Percentiles rank a stretch among this genome's conserved stretches.
These are phyloP conservation scores for Odontocolon sp. DNA, from an alignment of 2,888 invertebrate species.

Conservation along the genomic window DNA sequence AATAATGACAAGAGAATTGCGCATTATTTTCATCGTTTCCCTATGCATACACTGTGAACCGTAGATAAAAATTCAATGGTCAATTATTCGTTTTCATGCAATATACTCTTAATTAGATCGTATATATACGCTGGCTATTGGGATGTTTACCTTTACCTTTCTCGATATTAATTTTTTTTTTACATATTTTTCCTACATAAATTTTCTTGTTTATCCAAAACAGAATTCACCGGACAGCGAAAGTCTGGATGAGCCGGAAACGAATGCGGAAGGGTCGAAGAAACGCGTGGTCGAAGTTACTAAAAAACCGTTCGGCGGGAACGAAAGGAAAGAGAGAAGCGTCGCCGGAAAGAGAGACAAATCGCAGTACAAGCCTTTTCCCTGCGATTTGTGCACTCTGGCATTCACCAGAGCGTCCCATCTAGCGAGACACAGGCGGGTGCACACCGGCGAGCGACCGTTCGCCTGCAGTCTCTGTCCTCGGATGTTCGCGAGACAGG, in stretches of 20 bases:
- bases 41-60: too few species aligned
- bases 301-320: conserved; percentile 33
- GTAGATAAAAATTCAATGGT: too few species aligned
- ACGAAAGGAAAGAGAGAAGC: conserved; percentile 56
- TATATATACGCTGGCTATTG: too few species aligned
- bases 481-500: conserved; percentile 87
- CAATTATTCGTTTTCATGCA: too few species aligned
- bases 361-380: conserved; percentile 76
- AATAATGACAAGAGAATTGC: too few species aligned
- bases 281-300: conserved; percentile 8
- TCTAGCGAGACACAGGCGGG: conserved; percentile 86
- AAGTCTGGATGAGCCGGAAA: conserved; percentile 57
- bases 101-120: too few species aligned
- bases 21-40: too few species aligned
- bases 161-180: too few species aligned
- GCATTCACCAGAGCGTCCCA: conserved; percentile 87
- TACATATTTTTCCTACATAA: not conserved
- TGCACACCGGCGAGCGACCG: conserved; percentile 88
- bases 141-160: too few species aligned
- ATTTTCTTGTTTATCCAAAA: not conserved
- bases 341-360: conserved; percentile 66
- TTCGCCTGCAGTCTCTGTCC: conserved; percentile 87
- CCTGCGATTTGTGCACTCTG: conserved; percentile 77
- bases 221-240: conserved; percentile 69
- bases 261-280: conserved; percentile 46